Percentiles rank a stretch among this genome's conserved stretches.
These are phyloP conservation scores for Acipenser transmontanus DNA, from an alignment of 2,797 vertebrate species.

Conservation along the genomic window DNA sequence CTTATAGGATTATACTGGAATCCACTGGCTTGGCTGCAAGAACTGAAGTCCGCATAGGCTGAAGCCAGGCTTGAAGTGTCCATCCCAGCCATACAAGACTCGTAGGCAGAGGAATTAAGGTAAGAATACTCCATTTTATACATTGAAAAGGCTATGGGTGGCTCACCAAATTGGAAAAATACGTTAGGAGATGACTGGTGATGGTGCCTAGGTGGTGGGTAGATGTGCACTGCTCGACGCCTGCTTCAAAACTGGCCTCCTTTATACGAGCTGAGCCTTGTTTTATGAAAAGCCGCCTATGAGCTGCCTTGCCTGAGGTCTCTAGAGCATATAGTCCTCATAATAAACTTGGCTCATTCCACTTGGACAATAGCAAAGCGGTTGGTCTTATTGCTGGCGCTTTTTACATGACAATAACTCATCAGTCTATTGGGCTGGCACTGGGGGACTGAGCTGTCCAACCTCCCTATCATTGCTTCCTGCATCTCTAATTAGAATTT, in stretches of 20 bases:
- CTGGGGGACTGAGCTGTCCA: slow-evolving; percentile 97
- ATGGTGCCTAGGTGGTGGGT: slow-evolving; percentile 67
- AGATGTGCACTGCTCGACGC: slow-evolving; percentile 97
- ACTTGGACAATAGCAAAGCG: slow-evolving; percentile 99
- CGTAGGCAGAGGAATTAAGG: slow-evolving; percentile 99
- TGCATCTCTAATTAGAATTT: slow-evolving; percentile 99
- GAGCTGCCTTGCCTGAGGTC: slow-evolving; percentile 99
- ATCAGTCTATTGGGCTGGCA: slow-evolving; percentile 99
- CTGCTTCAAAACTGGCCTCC: slow-evolving; percentile 98
- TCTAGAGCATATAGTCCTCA: slow-evolving; percentile 99
- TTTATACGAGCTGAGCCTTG: slow-evolving; percentile 96
- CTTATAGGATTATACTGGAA: slow-evolving; percentile 99
- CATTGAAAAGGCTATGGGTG: slow-evolving; percentile 95
- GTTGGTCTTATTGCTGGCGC: slow-evolving; percentile 99
- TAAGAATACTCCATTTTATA: slow-evolving; percentile 99
- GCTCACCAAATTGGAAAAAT: slow-evolving; percentile 54
- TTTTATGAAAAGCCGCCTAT: slow-evolving; percentile 99
- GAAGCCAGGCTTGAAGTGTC: slow-evolving; percentile 98
- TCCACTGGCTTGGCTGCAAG: slow-evolving; percentile 97
- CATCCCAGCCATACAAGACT: slow-evolving; percentile 99
- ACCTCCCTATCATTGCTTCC: slow-evolving; percentile 99
- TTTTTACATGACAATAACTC: slow-evolving; percentile 99
- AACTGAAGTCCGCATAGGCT: slow-evolving; percentile 99
- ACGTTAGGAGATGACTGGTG: slow-evolving; percentile 54
- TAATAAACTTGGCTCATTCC: slow-evolving; percentile 99